Evolutionary conservation across 2,888 invertebrate genomes (phyloP), one percentile per base, ranked within the genome.

Genomic region (Phyto melanocephala): DNA sequence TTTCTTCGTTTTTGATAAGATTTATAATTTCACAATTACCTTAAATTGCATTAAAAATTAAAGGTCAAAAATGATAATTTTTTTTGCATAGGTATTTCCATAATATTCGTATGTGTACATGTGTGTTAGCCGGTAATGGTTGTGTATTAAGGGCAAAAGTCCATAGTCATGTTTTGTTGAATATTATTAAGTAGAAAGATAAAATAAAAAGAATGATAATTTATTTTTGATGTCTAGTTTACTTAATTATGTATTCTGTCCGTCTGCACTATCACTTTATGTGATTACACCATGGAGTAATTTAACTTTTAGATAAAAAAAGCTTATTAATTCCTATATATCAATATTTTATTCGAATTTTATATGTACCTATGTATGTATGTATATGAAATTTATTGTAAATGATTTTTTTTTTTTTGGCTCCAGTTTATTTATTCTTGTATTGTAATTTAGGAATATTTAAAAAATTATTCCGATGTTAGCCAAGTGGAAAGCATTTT

Each of bases 11-110:
- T 63, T 8, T 33, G 15, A 15, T 33, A 24, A 24, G 22, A 22
- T 50, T 50, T 11, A 52, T 52, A 68, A 20, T 45, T 56, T 28
- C 37, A 40, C n/a, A 40, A 45, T 11, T 7, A n/a, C n/a, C n/a
- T n/a, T 20, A 15, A 7, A 37, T 10, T 40, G 33, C n/a, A 33
- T 60, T 2, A 11, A 56, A 47, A 22, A 56, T 42, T 70, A 58
- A 77, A 72, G 74, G 68, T 77, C 77, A 62, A 63, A 13, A 22
- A 22, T 8, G 2, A 10, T n/a, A n/a, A n/a, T n/a, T n/a, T n/a
- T n/a, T n/a, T n/a, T n/a, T n/a, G n/a, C n/a, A n/a, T n/a, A n/a
- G n/a, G n/a, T n/a, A n/a, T n/a, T n/a, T n/a, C n/a, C n/a, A n/a
- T n/a, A n/a, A n/a, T n/a, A n/a, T n/a, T n/a, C 10, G 22, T 15